Base-by-base conservation (phyloP, 64 coral and sea anemone genomes). In the Hydrozoanthus tunicans region DNA sequence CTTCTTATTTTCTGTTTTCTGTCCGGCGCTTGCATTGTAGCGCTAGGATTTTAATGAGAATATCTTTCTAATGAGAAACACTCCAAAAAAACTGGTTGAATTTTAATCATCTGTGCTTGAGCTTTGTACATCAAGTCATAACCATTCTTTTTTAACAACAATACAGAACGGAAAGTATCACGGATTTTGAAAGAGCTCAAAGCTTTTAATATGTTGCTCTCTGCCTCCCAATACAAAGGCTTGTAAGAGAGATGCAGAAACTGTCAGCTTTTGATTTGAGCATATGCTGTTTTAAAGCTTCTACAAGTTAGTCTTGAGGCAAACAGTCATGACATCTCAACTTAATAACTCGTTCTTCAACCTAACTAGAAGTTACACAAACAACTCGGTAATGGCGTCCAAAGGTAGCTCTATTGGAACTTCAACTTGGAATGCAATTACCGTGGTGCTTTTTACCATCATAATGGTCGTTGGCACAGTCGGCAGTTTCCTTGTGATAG, bases 401-500 rank as follows among this genome's bases (percentile, higher is more conserved):
- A 88, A 73, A 55, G 69, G 68, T 9, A 73, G 24, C 11, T 13
- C 76, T 5, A 79, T 90, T 56, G 89, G 89, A 90, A 77, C 74
- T 3, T 54, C 51, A 24, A 4, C 89, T 0, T 62, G 77, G 9
- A 85, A 93, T 9, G 54, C 73, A 0, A 77, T 93, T 1, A 81
- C 59, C 13, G 79, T 90, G 12, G 70, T 62, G 6, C 70, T 94
- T 13, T 96, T 89, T 67, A 83, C 95, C 3, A 15, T 89, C 4
- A 89, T 96, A 24, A 90, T 93, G 5, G 71, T 91, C 3, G 63
- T 61, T 20, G 95, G 95, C 51, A 63, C 93, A 7, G 20, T 83
- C 5, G 95, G 95, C 5, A 94, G 86, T 77, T 67, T 60, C 56
- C 59, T 96, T 1, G 89, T 96, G 4, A 93, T 96, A 5, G 92